phyloP scores from a whole-genome alignment of 2,797 vertebrate species.

The Gobionotothen gibberifrons region DNA sequence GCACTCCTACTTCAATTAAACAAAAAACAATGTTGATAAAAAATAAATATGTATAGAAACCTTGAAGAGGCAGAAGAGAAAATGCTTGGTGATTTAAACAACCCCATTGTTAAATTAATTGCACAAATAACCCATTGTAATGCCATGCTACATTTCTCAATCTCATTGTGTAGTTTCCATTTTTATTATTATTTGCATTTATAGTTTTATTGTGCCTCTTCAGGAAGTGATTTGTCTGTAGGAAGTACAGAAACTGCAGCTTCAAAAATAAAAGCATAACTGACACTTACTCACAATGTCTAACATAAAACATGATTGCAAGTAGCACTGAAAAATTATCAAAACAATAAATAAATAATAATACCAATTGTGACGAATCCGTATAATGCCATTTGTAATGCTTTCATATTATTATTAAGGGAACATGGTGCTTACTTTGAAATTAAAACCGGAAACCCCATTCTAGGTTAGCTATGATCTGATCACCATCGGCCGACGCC shows the following conservation, averaged over 20 bases:
- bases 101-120: no score
- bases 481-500: constrained; percentile 68
- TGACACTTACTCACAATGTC: accelerated
- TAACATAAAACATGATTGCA: neutral
- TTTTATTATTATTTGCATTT: no score
- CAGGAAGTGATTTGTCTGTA: no score
- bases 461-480: neutral
- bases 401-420: neutral
- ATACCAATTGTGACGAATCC: accelerated
- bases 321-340: neutral
- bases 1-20: no score
- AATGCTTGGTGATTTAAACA: no score
- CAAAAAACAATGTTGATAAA: no score
- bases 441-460: constrained; percentile 26
- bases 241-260: neutral
- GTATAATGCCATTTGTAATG: accelerated
- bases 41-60: no score
- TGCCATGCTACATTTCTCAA: no score
- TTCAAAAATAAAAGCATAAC: constrained; percentile 59
- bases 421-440: neutral
- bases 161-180: no score
- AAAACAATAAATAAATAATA: accelerated
- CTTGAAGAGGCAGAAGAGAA: no score
- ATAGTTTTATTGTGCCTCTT: no score
- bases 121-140: no score